Evolutionary conservation across 2,113 vertebrate genomes (phyloP).

Genomic region (Turnix velox): DNA sequence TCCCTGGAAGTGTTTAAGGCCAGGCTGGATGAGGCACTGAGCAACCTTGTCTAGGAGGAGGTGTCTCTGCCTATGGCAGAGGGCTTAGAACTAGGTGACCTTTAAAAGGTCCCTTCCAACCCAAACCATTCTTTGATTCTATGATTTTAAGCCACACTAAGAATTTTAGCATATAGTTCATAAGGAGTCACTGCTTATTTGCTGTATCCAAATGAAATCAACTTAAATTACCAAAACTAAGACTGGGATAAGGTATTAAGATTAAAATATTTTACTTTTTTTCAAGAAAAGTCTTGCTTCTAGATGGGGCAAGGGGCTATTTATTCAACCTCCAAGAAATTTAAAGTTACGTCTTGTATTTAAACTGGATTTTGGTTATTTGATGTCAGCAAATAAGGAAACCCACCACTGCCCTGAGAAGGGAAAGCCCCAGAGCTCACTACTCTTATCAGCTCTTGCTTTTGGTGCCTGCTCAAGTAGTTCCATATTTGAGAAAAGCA

Average conservation of each 20-base stretch:
- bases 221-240: background rate
- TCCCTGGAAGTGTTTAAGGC: too few species aligned
- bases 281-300: background rate
- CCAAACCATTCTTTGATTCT: too few species aligned
- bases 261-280: background rate
- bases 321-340: background rate
- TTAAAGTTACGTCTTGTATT: background rate
- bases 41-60: too few species aligned
- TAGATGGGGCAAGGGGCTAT: background rate
- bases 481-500: background rate
- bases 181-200: background rate
- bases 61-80: too few species aligned
- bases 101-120: too few species aligned
- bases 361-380: background rate
- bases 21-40: too few species aligned
- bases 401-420: background rate
- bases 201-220: background rate
- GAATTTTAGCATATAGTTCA: background rate
- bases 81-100: too few species aligned
- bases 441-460: background rate
- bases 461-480: background rate
- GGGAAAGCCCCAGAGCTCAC: background rate
- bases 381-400: background rate
- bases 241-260: background rate
- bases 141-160: background rate